Percentiles rank a stretch among this genome's conserved stretches.
These are phyloP conservation scores for Esperia sulphurella DNA, from an alignment of 2,888 invertebrate genomes.

Conservation along the genomic window DNA sequence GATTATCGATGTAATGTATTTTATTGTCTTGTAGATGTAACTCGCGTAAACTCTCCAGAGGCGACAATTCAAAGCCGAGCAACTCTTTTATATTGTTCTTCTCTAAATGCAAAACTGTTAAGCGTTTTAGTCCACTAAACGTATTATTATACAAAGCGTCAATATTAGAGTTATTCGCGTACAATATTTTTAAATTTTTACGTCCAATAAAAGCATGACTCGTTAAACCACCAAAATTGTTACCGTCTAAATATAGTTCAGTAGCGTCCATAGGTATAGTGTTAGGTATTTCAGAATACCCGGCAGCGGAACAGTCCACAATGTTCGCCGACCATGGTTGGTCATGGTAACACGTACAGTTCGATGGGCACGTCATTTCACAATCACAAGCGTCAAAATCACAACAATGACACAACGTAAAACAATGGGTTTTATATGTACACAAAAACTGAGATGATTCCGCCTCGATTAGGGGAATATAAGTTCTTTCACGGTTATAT, in stretches of 20 bases:
- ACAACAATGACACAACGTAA: slow-evolving; percentile 96
- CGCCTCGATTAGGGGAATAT: slow-evolving; percentile 91
- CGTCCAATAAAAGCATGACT: slow-evolving; percentile 95
- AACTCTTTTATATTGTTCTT: slow-evolving; percentile 90
- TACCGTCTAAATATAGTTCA: slow-evolving; percentile 95
- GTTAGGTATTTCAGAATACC: slow-evolving; percentile 90
- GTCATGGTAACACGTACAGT: slow-evolving; percentile 97
- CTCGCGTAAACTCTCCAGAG: slow-evolving; percentile 89
- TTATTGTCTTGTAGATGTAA: slow-evolving; percentile 92
- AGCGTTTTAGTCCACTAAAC: slow-evolving; percentile 90
- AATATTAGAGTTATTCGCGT: slow-evolving; percentile 93
- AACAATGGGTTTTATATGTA: slow-evolving; percentile 95
- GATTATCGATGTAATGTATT: slow-evolving; percentile 89
- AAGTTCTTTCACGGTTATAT: slow-evolving; percentile 90
- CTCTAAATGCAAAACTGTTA: slow-evolving; percentile 91
- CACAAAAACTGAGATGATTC: slow-evolving; percentile 95
- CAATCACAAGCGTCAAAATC: slow-evolving; percentile 98
- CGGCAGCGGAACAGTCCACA: slow-evolving; percentile 92
- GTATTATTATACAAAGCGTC: slow-evolving; percentile 92
- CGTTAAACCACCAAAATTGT: slow-evolving; percentile 91
- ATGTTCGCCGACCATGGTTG: slow-evolving; percentile 95
- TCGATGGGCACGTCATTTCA: slow-evolving; percentile 96
- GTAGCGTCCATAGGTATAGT: slow-evolving; percentile 97
- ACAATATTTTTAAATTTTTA: slow-evolving; percentile 92
- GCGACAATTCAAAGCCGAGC: slow-evolving; percentile 89